Evolutionary conservation across 2,888 invertebrate species (phyloP).

Genomic region (Cheilosia vulpina): DNA sequence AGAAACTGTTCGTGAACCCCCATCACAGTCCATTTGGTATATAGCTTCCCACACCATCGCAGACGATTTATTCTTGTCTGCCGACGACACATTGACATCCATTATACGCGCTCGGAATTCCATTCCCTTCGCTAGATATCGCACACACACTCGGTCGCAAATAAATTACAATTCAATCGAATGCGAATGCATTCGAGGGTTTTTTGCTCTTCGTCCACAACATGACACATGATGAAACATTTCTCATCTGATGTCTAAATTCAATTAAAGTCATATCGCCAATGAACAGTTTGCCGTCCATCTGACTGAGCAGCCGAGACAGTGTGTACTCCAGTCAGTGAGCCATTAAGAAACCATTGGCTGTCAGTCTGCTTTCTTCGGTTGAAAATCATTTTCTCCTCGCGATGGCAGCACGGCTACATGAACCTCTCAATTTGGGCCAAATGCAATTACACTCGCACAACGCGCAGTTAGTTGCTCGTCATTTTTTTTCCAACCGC

Average conservation of each 20-base stretch:
- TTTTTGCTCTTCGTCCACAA: slow-evolving; percentile 17
- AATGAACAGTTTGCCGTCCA: slow-evolving; percentile 47
- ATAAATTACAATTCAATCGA: slow-evolving; percentile 70
- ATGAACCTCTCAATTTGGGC: slow-evolving; percentile 63
- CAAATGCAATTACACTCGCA: slow-evolving; percentile 59
- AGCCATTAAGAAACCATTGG: slow-evolving; percentile 68
- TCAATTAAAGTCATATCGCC: slow-evolving; percentile 76
- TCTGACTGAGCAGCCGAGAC: slow-evolving; percentile 16
- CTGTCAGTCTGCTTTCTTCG: slow-evolving; percentile 53
- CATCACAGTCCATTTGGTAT: slow-evolving; percentile 16
- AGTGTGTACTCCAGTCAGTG: slow-evolving; percentile 47
- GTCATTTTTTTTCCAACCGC: slow-evolving; percentile 54
- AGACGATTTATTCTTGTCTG: slow-evolving; percentile 65
- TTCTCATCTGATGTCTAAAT: slow-evolving; percentile 77
- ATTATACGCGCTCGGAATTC: slow-evolving; percentile 55
- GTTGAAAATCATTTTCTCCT: neutral
- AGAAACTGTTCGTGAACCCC: neutral
- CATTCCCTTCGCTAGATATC: slow-evolving; percentile 49
- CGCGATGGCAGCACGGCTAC: slow-evolving; percentile 27
- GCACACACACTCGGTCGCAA: slow-evolving; percentile 48
- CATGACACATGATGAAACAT: slow-evolving; percentile 69
- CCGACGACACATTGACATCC: slow-evolving; percentile 54
- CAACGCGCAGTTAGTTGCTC: slow-evolving; percentile 69
- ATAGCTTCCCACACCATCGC: slow-evolving; percentile 39
- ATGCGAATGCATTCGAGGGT: slow-evolving; percentile 28